Percentiles rank a stretch among this genome's conserved stretches.
Evolutionary conservation across 2,797 vertebrate species (phyloP).

Genomic region (Triplophysa bombifrons): DNA sequence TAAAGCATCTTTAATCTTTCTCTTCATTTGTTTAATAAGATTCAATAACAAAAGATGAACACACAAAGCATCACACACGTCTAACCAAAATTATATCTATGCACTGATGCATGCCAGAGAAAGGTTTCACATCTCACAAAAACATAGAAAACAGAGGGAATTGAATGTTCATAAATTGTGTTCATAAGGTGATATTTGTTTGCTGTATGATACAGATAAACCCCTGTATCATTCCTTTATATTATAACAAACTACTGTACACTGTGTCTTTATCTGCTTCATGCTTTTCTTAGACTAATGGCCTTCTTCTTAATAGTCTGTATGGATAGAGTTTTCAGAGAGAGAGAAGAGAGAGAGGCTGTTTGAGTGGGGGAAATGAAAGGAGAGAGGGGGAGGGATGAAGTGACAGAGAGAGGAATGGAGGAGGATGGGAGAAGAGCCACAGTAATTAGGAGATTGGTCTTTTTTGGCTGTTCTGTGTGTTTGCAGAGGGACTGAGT

Average conservation of each 20-base stretch:
- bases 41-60: neutral
- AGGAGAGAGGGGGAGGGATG: neutral
- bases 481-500: constrained; percentile 69
- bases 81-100: constrained; percentile 27
- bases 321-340: constrained; percentile 28
- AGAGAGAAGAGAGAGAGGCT: constrained; percentile 39
- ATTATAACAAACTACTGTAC: neutral
- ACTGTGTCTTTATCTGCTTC: neutral
- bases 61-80: neutral
- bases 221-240: neutral
- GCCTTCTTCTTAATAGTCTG: constrained; percentile 5
- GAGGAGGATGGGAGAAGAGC: constrained; percentile 57
- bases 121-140: neutral
- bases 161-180: too few relatives aligned
- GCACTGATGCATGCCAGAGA: constrained; percentile 25
- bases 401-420: constrained; percentile 53
- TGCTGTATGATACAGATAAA: neutral
- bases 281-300: constrained; percentile 10
- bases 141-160: too few relatives aligned
- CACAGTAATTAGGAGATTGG: constrained; percentile 79
- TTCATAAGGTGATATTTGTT: neutral
- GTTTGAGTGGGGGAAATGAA: constrained; percentile 14
- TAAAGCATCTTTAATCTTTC: neutral
- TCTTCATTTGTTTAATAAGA: neutral
- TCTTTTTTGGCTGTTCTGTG: constrained; percentile 69